phyloP scores from a whole-genome alignment of 35 echinoderm and acorn worm species.

The Stichopus chloronotus region DNA sequence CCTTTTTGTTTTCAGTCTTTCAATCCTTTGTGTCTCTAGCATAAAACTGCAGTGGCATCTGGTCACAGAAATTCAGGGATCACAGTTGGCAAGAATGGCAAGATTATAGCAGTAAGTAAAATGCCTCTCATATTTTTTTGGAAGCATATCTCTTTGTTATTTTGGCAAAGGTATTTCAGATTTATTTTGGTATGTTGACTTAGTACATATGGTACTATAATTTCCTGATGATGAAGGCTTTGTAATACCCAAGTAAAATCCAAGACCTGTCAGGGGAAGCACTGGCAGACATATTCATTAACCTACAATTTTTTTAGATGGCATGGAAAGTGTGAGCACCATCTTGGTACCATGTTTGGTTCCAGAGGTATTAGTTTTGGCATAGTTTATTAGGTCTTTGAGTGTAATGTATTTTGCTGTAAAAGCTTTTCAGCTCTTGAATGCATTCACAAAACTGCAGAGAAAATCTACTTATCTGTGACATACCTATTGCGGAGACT shows the following conservation, averaged over 20 bases:
- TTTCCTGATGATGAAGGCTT: background rate
- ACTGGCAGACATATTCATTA: background rate
- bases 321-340: too few relatives aligned
- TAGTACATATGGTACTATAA: background rate
- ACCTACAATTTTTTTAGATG: too few relatives aligned
- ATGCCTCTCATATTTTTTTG: background rate
- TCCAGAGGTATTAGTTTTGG: too few relatives aligned
- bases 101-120: conserved; percentile 81
- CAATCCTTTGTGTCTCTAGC: conserved; percentile 58
- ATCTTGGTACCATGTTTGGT: too few relatives aligned
- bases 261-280: background rate
- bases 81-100: conserved; percentile 87
- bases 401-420: too few relatives aligned
- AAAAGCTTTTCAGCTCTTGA: too few relatives aligned
- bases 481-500: too few relatives aligned
- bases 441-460: too few relatives aligned
- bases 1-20: background rate
- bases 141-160: background rate
- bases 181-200: background rate
- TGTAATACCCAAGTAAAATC: background rate
- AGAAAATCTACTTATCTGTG: too few relatives aligned
- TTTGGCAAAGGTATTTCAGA: background rate
- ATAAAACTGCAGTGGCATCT: conserved; percentile 85
- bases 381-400: too few relatives aligned
- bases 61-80: conserved; percentile 98